Evolutionary conservation across 2,113 vertebrate genomes (phyloP).

Genomic region (Petaurus breviceps): DNA sequence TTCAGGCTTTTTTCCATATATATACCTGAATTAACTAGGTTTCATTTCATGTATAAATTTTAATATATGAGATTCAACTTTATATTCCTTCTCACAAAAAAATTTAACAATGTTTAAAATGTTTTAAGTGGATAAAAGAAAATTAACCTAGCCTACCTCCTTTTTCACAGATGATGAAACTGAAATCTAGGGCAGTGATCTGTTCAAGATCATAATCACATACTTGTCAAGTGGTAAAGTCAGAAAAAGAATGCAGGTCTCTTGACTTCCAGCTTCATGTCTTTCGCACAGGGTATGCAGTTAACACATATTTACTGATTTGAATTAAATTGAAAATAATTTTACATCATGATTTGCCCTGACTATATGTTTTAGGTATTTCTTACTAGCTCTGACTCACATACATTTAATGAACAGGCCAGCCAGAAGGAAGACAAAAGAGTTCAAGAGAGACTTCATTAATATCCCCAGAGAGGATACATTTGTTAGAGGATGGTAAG

Average conservation of each 20-base stretch:
- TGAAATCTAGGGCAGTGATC: not conserved
- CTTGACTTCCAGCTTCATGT: not conserved
- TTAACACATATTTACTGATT: not conserved
- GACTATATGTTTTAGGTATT: not conserved
- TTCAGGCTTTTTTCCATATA: not conserved
- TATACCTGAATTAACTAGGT: not conserved
- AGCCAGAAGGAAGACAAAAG: not conserved
- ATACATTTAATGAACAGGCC: not conserved
- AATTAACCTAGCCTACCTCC: not conserved
- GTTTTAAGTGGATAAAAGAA: not conserved
- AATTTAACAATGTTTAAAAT: not conserved
- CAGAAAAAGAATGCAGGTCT: not conserved
- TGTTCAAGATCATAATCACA: no score
- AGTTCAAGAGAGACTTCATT: slow-evolving; percentile 8
- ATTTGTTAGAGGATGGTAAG: not conserved
- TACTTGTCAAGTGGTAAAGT: not conserved
- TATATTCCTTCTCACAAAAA: slow-evolving; percentile 2
- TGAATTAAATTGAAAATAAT: not conserved
- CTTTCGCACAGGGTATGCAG: not conserved
- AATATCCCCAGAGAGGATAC: not conserved
- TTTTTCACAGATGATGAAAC: not conserved
- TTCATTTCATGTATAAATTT: not conserved
- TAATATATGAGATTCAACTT: not conserved
- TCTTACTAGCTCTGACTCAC: slow-evolving; percentile 9
- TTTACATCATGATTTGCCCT: not conserved